These are phyloP conservation scores for Ferrisia virgata DNA, from an alignment of 2,888 invertebrate genomes.

Conservation along the genomic window DNA sequence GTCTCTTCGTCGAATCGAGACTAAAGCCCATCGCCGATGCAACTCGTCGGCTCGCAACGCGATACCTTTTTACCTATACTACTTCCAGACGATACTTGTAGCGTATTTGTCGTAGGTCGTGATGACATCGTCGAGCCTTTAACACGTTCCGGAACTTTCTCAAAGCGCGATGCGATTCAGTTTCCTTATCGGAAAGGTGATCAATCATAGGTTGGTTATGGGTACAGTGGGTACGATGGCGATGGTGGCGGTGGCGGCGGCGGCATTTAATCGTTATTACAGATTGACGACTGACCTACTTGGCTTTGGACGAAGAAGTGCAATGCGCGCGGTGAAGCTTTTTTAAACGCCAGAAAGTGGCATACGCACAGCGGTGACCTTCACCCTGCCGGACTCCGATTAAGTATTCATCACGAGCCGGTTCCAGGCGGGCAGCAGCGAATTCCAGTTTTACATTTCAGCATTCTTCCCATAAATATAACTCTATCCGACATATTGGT, in stretches of 20 bases:
- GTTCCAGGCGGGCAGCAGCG: slow-evolving; percentile 43
- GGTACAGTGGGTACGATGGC: no score
- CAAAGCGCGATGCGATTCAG: not conserved
- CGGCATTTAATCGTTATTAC: not conserved
- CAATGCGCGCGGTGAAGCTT: not conserved
- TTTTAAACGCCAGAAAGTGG: slow-evolving; percentile 46
- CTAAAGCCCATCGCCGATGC: no score
- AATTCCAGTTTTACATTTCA: slow-evolving; percentile 45
- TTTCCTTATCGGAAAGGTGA: slow-evolving; percentile 29
- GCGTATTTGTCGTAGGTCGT: not conserved
- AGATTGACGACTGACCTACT: slow-evolving; percentile 44
- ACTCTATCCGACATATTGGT: slow-evolving; percentile 45
- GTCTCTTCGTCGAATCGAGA: no score
- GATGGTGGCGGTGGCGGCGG: no score
- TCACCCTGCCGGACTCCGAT: slow-evolving; percentile 45
- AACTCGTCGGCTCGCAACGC: no score
- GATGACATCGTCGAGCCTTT: not conserved
- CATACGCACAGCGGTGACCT: slow-evolving; percentile 44
- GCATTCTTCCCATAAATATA: slow-evolving; percentile 46
- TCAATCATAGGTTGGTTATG: slow-evolving; percentile 6
- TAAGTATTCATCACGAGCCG: slow-evolving; percentile 46
- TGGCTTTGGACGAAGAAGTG: slow-evolving; percentile 17
- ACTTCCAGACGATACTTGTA: no score
- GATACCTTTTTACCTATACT: no score
- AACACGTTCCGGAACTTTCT: slow-evolving; percentile 15